Conservation (phyloP, 1,140 invertebrate genomes). For the Nilaparvata lugens region DNA sequence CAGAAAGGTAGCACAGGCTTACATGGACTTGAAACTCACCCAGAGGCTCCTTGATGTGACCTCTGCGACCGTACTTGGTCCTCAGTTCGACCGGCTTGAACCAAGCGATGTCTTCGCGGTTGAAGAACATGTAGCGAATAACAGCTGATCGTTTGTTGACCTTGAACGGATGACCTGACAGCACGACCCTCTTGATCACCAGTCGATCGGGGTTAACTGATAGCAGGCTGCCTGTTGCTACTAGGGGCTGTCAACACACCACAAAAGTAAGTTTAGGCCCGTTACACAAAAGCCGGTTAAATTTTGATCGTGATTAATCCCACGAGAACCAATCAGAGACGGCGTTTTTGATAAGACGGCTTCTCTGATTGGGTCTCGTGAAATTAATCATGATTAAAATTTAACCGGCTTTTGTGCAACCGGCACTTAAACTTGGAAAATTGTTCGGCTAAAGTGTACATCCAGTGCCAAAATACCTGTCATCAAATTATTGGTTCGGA, state of each 20-base stretch:
- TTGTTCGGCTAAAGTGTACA: too few species aligned
- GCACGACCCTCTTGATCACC: conserved; percentile 80
- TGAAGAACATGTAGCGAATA: conserved; percentile 97
- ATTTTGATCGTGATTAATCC: too few species aligned
- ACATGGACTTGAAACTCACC: conserved; percentile 50
- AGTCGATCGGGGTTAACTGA: conserved; percentile 88
- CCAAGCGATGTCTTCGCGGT: conserved; percentile 92
- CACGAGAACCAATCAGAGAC: too few species aligned
- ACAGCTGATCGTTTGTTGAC: conserved; percentile 75
- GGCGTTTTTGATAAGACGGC: too few species aligned
- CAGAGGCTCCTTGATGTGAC: conserved; percentile 93
- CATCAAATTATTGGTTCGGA: too few species aligned
- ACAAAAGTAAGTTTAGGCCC: neutral
- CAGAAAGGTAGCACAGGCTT: too few species aligned
- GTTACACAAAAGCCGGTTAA: too few species aligned
- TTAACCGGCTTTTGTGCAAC: too few species aligned
- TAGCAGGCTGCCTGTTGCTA: conserved; percentile 81
- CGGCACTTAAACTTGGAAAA: too few species aligned
- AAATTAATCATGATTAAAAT: too few species aligned
- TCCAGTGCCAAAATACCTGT: too few species aligned
- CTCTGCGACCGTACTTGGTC: conserved; percentile 86
- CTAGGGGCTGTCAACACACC: conserved; percentile 57
- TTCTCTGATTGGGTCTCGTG: too few species aligned
- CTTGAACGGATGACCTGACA: conserved; percentile 93
- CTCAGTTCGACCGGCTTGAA: conserved; percentile 91